phyloP scores from a whole-genome alignment of 1,140 invertebrate species.

The Pachyrhynchus sulphureomaculatus region DNA sequence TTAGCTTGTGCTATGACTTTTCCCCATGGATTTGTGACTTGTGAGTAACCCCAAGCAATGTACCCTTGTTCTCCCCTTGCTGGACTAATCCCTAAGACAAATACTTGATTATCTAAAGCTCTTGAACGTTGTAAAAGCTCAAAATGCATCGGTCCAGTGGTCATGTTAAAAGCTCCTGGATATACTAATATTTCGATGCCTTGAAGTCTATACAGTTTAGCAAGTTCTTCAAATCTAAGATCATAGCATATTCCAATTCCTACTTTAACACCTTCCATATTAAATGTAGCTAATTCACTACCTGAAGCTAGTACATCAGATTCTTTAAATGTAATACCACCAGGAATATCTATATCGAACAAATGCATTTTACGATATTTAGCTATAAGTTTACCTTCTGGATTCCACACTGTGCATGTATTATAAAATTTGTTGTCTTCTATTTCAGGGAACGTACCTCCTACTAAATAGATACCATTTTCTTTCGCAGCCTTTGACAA shows the following conservation, averaged over 20 bases:
- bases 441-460: constrained; percentile 86
- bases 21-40: constrained; percentile 86
- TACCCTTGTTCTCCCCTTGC: constrained; percentile 77
- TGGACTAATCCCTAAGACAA: constrained; percentile 72
- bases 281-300: constrained; percentile 72
- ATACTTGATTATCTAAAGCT: constrained; percentile 87
- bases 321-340: constrained; percentile 91
- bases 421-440: constrained; percentile 76
- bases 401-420: constrained; percentile 87
- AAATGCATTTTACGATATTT: constrained; percentile 87
- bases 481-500: constrained; percentile 76
- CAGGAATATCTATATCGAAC: constrained; percentile 94
- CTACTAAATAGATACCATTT: constrained; percentile 79
- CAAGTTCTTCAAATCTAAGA: constrained; percentile 88
- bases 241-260: constrained; percentile 98
- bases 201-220: constrained; percentile 71
- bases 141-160: constrained; percentile 92
- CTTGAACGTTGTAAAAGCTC: constrained; percentile 76
- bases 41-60: constrained; percentile 87
- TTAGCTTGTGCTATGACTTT: constrained; percentile 71
- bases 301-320: constrained; percentile 82
- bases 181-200: constrained; percentile 44
- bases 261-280: constrained; percentile 77
- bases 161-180: constrained; percentile 91
- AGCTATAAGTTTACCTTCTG: constrained; percentile 72